These are phyloP conservation scores for Cyaniris semiargus DNA, from an alignment of 2,888 invertebrate genomes.

Conservation along the genomic window DNA sequence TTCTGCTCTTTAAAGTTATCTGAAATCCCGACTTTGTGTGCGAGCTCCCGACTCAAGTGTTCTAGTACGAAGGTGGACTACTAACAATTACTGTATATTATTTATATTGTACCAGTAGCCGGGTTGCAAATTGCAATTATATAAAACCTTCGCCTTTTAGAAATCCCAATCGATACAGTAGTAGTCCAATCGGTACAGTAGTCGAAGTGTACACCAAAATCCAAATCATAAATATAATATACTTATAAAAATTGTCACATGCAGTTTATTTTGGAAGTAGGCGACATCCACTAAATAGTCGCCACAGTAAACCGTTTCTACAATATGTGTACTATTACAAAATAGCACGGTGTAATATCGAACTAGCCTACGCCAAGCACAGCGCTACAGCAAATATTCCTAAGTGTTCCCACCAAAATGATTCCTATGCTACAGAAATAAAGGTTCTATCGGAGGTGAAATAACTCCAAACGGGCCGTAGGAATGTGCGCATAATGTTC, in stretches of 20 bases:
- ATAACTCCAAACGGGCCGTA: not conserved
- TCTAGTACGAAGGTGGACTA: too few relatives aligned
- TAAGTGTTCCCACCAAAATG: not conserved
- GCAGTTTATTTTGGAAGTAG: not conserved
- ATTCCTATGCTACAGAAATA: not conserved
- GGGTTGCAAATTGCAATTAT: too few relatives aligned
- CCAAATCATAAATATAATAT: too few relatives aligned
- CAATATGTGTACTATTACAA: not conserved
- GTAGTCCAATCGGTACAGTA: too few relatives aligned
- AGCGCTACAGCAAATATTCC: slow-evolving; percentile 33
- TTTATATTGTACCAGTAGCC: too few relatives aligned
- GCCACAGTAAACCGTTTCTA: not conserved
- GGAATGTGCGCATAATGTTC: slow-evolving; percentile 69
- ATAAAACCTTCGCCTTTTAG: too few relatives aligned
- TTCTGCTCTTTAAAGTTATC: too few relatives aligned
- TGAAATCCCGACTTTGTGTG: too few relatives aligned
- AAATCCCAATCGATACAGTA: too few relatives aligned
- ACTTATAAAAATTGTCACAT: not conserved
- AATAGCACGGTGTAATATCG: not conserved
- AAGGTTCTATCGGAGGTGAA: not conserved
- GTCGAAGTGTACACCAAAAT: too few relatives aligned
- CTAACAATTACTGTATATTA: too few relatives aligned
- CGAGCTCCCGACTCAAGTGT: too few relatives aligned
- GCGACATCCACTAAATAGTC: not conserved
- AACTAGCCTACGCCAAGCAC: not conserved